These are phyloP conservation scores for Vesta saturnalis DNA, from an alignment of 2,888 invertebrate species.

Conservation along the genomic window DNA sequence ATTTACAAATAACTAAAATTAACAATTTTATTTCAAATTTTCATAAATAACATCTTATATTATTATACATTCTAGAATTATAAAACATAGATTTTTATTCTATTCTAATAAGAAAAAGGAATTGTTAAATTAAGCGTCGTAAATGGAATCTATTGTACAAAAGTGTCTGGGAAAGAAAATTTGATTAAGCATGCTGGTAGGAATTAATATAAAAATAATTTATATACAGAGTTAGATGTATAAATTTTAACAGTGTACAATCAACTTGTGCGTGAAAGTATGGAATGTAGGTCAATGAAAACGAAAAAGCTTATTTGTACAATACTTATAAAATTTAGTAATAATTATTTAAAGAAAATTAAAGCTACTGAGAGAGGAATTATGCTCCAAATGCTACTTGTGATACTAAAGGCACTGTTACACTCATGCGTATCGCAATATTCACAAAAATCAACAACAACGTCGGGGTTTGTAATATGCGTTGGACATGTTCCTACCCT, in stretches of 20 bases:
- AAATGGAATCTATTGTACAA: background rate
- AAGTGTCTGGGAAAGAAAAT: background rate
- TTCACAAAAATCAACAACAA: constrained; percentile 70
- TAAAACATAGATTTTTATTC: background rate
- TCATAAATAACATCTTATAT: background rate
- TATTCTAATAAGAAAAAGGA: constrained; percentile 4
- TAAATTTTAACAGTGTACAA: background rate
- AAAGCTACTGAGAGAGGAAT: constrained; percentile 34
- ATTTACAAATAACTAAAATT: background rate
- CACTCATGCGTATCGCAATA: constrained; percentile 76
- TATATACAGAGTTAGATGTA: background rate
- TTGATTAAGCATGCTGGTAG: constrained; percentile 2
- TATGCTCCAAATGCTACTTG: constrained; percentile 59
- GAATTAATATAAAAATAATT: background rate
- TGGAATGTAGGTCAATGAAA: constrained; percentile 26
- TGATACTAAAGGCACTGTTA: constrained; percentile 66
- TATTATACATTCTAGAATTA: background rate
- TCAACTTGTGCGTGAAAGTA: constrained; percentile 26
- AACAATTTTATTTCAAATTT: background rate
- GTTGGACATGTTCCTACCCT: constrained; percentile 65
- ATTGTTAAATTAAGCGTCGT: background rate
- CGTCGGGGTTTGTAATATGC: constrained; percentile 63
- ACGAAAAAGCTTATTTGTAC: constrained; percentile 10
- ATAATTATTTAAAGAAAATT: constrained; percentile 27
- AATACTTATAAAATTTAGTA: background rate